Evolutionary conservation across 92 coral and sea anemone species (phyloP), one percentile per base, ranked within the genome.

Genomic region (Parazoanthus swiftii): DNA sequence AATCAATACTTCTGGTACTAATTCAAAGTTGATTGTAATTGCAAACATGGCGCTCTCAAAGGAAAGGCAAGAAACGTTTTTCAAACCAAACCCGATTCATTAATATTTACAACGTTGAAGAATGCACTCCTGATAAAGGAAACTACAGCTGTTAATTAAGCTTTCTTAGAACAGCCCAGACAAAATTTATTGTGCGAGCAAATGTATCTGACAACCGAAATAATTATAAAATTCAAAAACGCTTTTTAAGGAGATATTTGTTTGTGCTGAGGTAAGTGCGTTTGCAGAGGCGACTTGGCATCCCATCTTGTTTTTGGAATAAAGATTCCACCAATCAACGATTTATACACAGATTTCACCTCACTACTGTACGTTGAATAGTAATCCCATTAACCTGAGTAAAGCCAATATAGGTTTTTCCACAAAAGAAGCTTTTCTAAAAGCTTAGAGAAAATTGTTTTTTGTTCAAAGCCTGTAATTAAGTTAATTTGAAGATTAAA

Each of bases 391-490:
- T 84, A 71, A 44, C 78, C 33, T 39, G 4, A 39, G 42, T 39
- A 26, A 7, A 29, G 26, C 66, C 6, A 72, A 84, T 71, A 71
- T 71, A 35, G 87, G 63, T 29, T 72, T 72, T 33, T 51, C 23
- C 70, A 79, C 85, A 70, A 83, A 83, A 70, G 77, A 14, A 26
- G 39, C 79, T 71, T 84, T 71, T 84, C 78, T 71, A 26, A 84
- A 46, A 67, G 63, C 63, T 70, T 3, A 70, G 79, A 58, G 77
- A 79, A 44, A 90, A 86, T 88, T 68, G 86, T n/a, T 81, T 76
- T 81, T 91, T 89, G 91, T 92, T 54, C 81, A 80, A 86, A 68
- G 48, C 90, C 90, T 89, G 85, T 89, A 82, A 91, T 89, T 92
- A 29, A 46, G 46, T 21, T 70, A 71, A 84, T 84, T 84, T 84